Evolutionary conservation across 1,140 invertebrate species (phyloP).

Genomic region (Rhizoglyphus robini): DNA sequence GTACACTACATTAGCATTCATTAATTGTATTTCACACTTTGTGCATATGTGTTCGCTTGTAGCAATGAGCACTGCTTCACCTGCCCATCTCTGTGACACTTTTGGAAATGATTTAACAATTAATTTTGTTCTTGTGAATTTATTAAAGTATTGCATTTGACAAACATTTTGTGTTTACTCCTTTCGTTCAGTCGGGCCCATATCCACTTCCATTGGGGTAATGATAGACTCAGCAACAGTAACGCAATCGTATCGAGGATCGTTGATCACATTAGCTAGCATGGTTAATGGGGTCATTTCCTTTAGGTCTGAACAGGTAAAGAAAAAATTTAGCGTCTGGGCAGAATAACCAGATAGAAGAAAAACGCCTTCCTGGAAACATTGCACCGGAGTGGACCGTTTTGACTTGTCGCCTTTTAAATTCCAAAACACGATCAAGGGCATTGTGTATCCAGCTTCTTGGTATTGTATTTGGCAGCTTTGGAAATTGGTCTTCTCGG

Average conservation of each 20-base stretch:
- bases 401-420: background rate
- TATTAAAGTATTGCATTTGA: too few relatives aligned
- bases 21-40: too few relatives aligned
- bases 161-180: too few relatives aligned
- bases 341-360: constrained; percentile 16
- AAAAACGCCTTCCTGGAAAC: background rate
- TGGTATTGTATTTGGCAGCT: background rate
- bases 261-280: background rate
- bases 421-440: constrained; percentile 15
- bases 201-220: too few relatives aligned
- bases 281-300: background rate
- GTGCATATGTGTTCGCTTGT: too few relatives aligned
- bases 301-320: background rate
- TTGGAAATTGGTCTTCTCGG: constrained; percentile 12
- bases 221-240: too few relatives aligned
- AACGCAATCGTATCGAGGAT: constrained; percentile 3
- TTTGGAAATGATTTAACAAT: too few relatives aligned
- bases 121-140: too few relatives aligned
- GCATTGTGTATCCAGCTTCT: constrained; percentile 2
- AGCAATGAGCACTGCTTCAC: too few relatives aligned
- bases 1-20: too few relatives aligned
- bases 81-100: too few relatives aligned
- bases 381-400: constrained; percentile 10
- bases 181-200: too few relatives aligned
- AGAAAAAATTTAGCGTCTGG: constrained; percentile 8